A percentile compares a stretch with the other conserved stretches of the same genome.
phyloP scores from a whole-genome alignment of 1,140 invertebrate genomes.

The Philotrypesis tridentata region DNA sequence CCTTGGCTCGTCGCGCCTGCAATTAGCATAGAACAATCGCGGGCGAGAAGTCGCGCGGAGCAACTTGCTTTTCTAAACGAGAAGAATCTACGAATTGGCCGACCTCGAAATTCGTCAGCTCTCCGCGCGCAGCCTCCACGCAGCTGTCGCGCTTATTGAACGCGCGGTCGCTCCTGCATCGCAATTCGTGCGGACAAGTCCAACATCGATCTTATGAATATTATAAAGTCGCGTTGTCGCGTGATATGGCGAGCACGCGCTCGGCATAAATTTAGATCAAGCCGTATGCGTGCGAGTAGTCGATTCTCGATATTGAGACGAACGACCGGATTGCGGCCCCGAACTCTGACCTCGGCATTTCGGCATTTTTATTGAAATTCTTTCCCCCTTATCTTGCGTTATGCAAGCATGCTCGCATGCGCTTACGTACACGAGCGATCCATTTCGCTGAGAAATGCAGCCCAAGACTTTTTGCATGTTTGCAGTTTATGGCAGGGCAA shows the following conservation, averaged over 20 bases:
- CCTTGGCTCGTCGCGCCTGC: background rate
- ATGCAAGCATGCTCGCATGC: slow-evolving; percentile 55
- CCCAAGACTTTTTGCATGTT: no score
- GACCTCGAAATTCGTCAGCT: background rate
- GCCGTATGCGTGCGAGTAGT: slow-evolving; percentile 58
- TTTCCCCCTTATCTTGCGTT: slow-evolving; percentile 29
- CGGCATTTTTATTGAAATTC: background rate
- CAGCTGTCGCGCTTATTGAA: no score
- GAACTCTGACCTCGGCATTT: slow-evolving; percentile 54
- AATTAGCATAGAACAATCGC: slow-evolving; percentile 16
- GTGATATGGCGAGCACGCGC: slow-evolving; percentile 50
- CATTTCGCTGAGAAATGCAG: no score
- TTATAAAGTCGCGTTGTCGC: slow-evolving; percentile 45
- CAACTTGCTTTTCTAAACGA: background rate
- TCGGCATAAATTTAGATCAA: slow-evolving; percentile 58
- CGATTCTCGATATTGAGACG: slow-evolving; percentile 62
- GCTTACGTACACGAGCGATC: no score
- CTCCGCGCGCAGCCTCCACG: no score
- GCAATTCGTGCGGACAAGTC: background rate
- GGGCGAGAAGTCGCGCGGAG: background rate
- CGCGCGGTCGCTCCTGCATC: no score
- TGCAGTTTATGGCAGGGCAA: no score
- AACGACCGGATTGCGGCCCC: slow-evolving; percentile 47
- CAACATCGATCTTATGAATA: slow-evolving; percentile 64
- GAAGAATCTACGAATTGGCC: background rate